Evolutionary conservation across 2,113 vertebrate species (phyloP).

Genomic region (Anoplopoma fimbria): DNA sequence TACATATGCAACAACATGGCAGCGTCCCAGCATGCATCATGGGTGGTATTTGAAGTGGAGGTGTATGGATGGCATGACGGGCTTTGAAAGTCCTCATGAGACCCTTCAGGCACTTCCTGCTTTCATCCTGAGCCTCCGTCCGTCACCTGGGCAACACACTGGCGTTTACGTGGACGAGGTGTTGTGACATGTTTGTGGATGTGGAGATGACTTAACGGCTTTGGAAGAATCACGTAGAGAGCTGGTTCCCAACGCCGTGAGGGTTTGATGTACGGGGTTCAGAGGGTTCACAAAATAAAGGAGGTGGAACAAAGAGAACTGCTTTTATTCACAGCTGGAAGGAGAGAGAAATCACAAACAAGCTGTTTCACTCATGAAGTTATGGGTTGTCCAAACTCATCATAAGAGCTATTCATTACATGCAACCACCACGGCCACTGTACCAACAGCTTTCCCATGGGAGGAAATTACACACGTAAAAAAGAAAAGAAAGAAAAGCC

Average conservation of each 20-base stretch:
- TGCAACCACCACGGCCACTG: background rate
- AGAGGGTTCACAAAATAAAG: slow-evolving; percentile 51
- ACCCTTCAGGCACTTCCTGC: slow-evolving; percentile 28
- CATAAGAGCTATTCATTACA: slow-evolving; percentile 20
- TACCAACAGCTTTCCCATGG: slow-evolving; percentile 18
- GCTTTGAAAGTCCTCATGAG: background rate
- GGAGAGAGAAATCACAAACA: slow-evolving; percentile 24
- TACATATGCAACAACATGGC: background rate
- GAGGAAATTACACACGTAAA: slow-evolving; percentile 23
- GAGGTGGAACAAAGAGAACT: slow-evolving; percentile 41
- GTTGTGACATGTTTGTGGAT: slow-evolving; percentile 52
- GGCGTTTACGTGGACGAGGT: background rate
- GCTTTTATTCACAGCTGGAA: slow-evolving; percentile 57
- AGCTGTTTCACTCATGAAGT: background rate
- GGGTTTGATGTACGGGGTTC: slow-evolving; percentile 47
- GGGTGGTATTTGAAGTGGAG: slow-evolving; percentile 25
- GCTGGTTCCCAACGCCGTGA: too few relatives aligned
- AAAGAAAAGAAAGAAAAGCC: background rate
- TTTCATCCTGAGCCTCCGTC: slow-evolving; percentile 13
- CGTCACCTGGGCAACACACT: slow-evolving; percentile 17
- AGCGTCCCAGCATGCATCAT: slow-evolving; percentile 1
- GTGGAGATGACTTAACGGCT: slow-evolving; percentile 23
- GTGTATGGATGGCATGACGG: background rate
- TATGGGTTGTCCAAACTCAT: background rate
- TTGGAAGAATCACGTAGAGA: slow-evolving; percentile 19